phyloP scores from a whole-genome alignment of 2,113 vertebrate genomes.

The Nothobranchius kuhntae region DNA sequence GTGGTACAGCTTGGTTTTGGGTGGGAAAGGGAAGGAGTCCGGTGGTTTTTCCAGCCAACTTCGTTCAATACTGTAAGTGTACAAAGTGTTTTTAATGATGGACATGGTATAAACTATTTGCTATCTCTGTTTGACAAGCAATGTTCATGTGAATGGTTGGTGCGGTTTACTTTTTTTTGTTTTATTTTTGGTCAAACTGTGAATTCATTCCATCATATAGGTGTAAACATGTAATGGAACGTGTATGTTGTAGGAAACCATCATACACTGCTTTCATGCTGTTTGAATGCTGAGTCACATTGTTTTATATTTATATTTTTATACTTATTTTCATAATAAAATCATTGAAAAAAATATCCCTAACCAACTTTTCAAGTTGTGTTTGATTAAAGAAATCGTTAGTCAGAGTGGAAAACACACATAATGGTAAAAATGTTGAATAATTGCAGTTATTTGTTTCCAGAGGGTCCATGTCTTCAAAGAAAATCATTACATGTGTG shows the following conservation, averaged over 20 bases:
- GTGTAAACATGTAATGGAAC: slow-evolving; percentile 79
- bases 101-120: slow-evolving; percentile 79
- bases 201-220: slow-evolving; percentile 80
- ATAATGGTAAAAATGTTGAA: not conserved
- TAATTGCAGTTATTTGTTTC: not conserved
- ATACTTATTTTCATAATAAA: slow-evolving; percentile 99
- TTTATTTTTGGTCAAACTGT: slow-evolving; percentile 75
- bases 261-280: slow-evolving; percentile 78
- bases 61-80: slow-evolving; percentile 79
- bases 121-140: slow-evolving; percentile 78
- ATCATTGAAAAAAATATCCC: slow-evolving; percentile 34
- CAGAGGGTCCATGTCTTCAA: too few relatives aligned
- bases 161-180: slow-evolving; percentile 57
- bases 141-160: slow-evolving; percentile 80
- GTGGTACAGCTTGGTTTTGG: slow-evolving; percentile 58
- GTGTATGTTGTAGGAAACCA: slow-evolving; percentile 79
- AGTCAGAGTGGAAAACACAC: not conserved
- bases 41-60: slow-evolving; percentile 70
- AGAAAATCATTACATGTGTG: too few relatives aligned
- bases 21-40: slow-evolving; percentile 41
- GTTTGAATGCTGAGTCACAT: slow-evolving; percentile 84
- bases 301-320: slow-evolving; percentile 99
- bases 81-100: slow-evolving; percentile 79
- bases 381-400: not conserved
- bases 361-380: slow-evolving; percentile 5